Conservation (phyloP, 1,140 invertebrate species). For the Zophobas morio region DNA sequence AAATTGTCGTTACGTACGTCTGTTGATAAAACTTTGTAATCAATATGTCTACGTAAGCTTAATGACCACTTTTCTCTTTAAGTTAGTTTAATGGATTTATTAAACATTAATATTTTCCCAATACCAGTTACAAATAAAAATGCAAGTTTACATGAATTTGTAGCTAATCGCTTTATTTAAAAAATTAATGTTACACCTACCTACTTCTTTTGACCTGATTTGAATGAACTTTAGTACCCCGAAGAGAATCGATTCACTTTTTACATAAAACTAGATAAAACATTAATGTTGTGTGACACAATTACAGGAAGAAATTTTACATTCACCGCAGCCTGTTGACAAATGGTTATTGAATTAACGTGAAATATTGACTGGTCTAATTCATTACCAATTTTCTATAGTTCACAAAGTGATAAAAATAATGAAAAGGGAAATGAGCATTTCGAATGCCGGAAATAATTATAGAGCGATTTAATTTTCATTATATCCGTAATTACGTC, state of each 20-base stretch:
- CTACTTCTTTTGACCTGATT: background rate
- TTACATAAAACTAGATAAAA: conserved; percentile 8
- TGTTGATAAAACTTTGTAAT: no score
- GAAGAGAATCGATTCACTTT: conserved; percentile 23
- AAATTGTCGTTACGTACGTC: no score
- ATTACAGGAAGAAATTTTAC: conserved; percentile 14
- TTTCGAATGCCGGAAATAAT: no score
- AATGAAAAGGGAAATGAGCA: background rate
- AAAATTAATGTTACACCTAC: background rate
- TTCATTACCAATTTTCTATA: no score
- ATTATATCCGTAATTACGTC: no score
- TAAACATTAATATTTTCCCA: background rate
- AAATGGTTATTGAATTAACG: background rate
- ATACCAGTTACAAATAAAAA: background rate
- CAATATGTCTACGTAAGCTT: no score
- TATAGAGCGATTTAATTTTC: no score
- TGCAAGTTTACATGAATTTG: no score
- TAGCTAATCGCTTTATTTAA: no score
- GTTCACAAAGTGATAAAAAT: background rate
- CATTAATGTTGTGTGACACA: conserved; percentile 17
- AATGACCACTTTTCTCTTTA: no score
- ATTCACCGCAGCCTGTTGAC: background rate
- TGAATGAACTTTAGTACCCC: conserved; percentile 12
- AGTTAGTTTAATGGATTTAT: background rate
- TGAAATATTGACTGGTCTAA: background rate